phyloP scores from a whole-genome alignment of 2,113 vertebrate genomes.

The Polypterus senegalus region DNA sequence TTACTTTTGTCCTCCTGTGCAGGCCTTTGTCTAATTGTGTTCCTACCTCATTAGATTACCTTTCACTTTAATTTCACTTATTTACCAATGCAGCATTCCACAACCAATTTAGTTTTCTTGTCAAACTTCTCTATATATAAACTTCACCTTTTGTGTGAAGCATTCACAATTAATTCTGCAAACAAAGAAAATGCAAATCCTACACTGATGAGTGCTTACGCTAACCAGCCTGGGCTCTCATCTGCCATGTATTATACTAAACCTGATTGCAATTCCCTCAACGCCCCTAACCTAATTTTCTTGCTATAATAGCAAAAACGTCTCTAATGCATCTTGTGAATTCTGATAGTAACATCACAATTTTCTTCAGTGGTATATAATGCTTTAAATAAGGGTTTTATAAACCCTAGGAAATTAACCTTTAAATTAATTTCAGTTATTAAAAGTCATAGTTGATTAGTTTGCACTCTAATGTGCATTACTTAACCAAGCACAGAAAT shows the following conservation, averaged over 20 bases:
- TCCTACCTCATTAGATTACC: slow-evolving; percentile 35
- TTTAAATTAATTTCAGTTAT: slow-evolving; percentile 70
- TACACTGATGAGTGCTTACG: slow-evolving; percentile 26
- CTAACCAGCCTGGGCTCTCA: slow-evolving; percentile 32
- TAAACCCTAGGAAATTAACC: slow-evolving; percentile 65
- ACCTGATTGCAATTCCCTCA: slow-evolving; percentile 54
- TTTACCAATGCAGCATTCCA: slow-evolving; percentile 56
- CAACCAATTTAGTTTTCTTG: slow-evolving; percentile 59
- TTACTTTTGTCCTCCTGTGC: background rate
- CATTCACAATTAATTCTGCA: slow-evolving; percentile 56
- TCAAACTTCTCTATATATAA: slow-evolving; percentile 48
- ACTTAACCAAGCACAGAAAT: slow-evolving; percentile 18
- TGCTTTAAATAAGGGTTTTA: slow-evolving; percentile 65
- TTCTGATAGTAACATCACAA: slow-evolving; percentile 57
- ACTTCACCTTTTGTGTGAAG: slow-evolving; percentile 47
- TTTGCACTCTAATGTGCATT: slow-evolving; percentile 21
- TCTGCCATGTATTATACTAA: slow-evolving; percentile 47
- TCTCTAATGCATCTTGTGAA: slow-evolving; percentile 49
- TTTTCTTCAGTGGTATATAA: slow-evolving; percentile 55
- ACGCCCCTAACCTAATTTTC: slow-evolving; percentile 57
- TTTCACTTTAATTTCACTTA: slow-evolving; percentile 52
- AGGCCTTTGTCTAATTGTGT: slow-evolving; percentile 9
- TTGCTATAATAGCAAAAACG: slow-evolving; percentile 51
- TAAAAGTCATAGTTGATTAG: slow-evolving; percentile 54
- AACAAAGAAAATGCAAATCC: slow-evolving; percentile 57